Evolutionary conservation across 2,888 invertebrate species (phyloP), one percentile per base, ranked within the genome.

Genomic region (Lordiphosa fenestrarum): DNA sequence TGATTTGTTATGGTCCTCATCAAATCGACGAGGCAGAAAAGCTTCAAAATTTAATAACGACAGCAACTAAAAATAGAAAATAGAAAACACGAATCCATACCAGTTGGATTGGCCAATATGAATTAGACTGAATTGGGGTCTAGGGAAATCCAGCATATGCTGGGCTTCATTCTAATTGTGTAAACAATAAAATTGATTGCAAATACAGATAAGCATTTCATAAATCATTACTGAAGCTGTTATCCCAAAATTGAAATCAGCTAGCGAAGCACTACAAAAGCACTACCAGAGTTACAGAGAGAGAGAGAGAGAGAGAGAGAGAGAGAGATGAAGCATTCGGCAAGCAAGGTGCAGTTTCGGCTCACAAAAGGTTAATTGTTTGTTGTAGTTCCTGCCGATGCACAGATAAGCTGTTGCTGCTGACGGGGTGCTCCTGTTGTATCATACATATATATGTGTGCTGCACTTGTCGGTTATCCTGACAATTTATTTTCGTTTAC

Each of bases 111-210:
- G 57, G 41, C 41, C 21, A 10, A 25, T n/a, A 19, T 5, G 13
- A 10, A 6, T 10, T 15, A n/a, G 25, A 36, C 13, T 50, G 23
- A 44, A 35, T 37, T 39, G 35, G 30, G 41, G 59, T 49, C 42
- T 37, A 63, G 75, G 65, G 85, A 84, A 80, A 67, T 57, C 49
- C 41, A 55, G 69, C 88, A 87, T 81, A 84, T 87, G 87, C 63
- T 65, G 63, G 73, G 84, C 77, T 87, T 87, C 86, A 60, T 72
- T 72, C 80, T 85, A 84, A 87, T 87, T 87, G 86, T 75, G 69
- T 65, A 61, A 67, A 66, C 52, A 68, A 68, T 25, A 61, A 40
- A 41, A 23, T 25, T 47, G 68, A 68, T 76, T 51, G 46, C 47
- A 62, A 66, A 65, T 57, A 56, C 19, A 65, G 66, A 63, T 63